Evolutionary conservation across 2,888 invertebrate species (phyloP), one percentile per base, ranked within the genome.

Genomic region (Dolichopus griseipennis): DNA sequence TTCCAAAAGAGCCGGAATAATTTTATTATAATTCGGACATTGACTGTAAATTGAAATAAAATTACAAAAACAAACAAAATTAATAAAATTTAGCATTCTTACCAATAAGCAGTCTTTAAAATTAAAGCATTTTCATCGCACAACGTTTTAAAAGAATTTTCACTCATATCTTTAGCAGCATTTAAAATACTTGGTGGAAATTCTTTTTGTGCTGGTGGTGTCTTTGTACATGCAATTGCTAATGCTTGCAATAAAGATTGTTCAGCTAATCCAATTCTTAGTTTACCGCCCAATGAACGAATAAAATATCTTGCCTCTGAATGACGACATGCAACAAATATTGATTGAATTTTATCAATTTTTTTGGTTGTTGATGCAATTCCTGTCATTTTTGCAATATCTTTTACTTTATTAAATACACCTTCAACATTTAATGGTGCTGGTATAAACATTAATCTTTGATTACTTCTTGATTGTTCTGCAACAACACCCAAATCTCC

Each of bases 221-320:
- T 92, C 72, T 84, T 82, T n/a, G 90, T 86, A 71, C 90, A 85
- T 2, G 97, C 97, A 74, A 90, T 86, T 0, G 95, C 95, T 65
- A 99, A 80, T 12, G 99, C 97, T 80, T 93, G 86, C 65, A 99
- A 83, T 52, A 97, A 89, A 0, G 97, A 97, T 81, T 97, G 97
- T 78, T 99, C 99, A 0, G 98, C 99, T 69, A 99, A 84, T 0
- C 98, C 98, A 74, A 99, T 95, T 65, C 99, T 86, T 68, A 99
- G 83, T 82, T 98, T 99, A 37, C 98, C 98, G 70, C 92, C 90
- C 22, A 97, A 80, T 0, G 95, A 95, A 72, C 97, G 83, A 67
- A 97, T 93, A 20, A 98, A 84, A 79, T 90, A 98, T 67, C 93
- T 86, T 0, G 97, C 93, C 81, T 98, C 97, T 0, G 88, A 88